These are phyloP conservation scores for Melanotaenia maccullochi DNA, from an alignment of 2,797 vertebrate species.

Conservation along the genomic window DNA sequence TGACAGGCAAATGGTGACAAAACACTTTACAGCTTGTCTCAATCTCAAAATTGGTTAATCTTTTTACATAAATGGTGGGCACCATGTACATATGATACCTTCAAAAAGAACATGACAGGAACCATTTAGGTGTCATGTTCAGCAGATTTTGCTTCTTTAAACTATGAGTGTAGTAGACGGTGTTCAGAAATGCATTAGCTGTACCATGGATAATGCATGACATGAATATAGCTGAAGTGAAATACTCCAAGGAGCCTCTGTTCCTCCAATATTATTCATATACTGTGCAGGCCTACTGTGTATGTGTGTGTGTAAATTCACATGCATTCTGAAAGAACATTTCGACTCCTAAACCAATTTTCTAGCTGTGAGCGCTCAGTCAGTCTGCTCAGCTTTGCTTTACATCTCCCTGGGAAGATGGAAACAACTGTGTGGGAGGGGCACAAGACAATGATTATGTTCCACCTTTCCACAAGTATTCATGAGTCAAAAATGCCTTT, in stretches of 20 bases:
- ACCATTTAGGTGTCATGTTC: conserved; percentile 43
- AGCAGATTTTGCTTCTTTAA: conserved; percentile 46
- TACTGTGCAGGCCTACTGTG: conserved; percentile 29
- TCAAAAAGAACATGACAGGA: conserved; percentile 48
- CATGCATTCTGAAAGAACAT: conserved; percentile 29
- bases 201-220: conserved; percentile 74
- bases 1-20: conserved; percentile 31
- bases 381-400: conserved; percentile 21
- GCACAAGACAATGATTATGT: conserved; percentile 41
- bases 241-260: conserved; percentile 48
- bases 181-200: conserved; percentile 67
- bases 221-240: conserved; percentile 45
- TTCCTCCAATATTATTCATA: conserved; percentile 53
- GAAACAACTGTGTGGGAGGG: conserved; percentile 22
- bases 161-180: conserved; percentile 29
- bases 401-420: conserved; percentile 24
- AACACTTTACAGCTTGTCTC: conserved; percentile 8
- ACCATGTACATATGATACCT: neutral
- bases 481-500: conserved; percentile 47
- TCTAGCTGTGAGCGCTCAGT: conserved; percentile 17
- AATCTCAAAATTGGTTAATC: conserved; percentile 4
- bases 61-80: neutral
- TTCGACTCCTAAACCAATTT: conserved; percentile 50
- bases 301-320: conserved; percentile 18
- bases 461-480: conserved; percentile 38